Evolutionary conservation across 2,113 vertebrate genomes (phyloP), one percentile per base, ranked within the genome.

Genomic region (Leucosticte australis): DNA sequence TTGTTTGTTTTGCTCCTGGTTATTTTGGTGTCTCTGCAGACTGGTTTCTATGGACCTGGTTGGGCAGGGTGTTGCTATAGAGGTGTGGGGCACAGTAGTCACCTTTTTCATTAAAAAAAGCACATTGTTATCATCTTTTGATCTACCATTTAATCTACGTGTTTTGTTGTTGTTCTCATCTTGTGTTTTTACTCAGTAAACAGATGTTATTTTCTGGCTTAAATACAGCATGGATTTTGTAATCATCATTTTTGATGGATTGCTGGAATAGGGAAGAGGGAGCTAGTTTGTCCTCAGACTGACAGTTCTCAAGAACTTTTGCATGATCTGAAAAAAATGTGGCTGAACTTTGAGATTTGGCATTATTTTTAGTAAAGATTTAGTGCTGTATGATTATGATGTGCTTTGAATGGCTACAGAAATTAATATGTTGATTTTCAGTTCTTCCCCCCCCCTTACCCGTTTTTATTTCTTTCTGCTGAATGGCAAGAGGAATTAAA

Each of bases 171-270:
- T 17, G 21, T 76, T 80, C 7, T 71, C 37, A 22, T 87, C 57
- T 44, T 55, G 35, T 84, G 53, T 87, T 95, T 92, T 89, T 49
- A 65, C 56, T 27, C 62, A 91, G 28, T 52, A 84, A 95, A 79
- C 94, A 96, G 92, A 93, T 92, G 69, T 92, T 82, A 27, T 64
- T 96, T 96, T 75, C 64, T 96, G 93, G 87, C 91, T 92, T 73
- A 73, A 91, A 39, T 57, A 24, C 41, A 69, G 6, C 41, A 14
- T 9, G 15, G 57, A 82, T 97, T 95, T 95, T 55, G 31, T 76
- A 95, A 95, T 63, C 22, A 2, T 41, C 1, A 9, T 39, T 92
- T 73, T 70, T 67, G 57, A 44, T 78, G 82, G 75, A 39, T 94
- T 92, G 35, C 79, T 85, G 59, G 91, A 93, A 68, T n/a, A 56